Base-by-base conservation (phyloP, 2,888 invertebrate genomes). In the Alcis repandata region DNA sequence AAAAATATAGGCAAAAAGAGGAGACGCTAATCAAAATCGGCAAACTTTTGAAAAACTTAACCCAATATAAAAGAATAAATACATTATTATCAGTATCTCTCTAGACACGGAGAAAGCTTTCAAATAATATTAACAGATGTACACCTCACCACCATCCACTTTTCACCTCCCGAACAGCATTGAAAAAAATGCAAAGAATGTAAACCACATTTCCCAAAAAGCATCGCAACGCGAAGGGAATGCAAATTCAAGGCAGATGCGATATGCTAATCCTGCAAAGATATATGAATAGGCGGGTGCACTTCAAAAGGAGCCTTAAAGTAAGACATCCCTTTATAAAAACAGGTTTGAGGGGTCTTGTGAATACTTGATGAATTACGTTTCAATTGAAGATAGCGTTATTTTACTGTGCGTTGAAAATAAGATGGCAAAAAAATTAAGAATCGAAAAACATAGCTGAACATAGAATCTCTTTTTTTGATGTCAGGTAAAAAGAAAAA, bases 241-340 rank as follows among this genome's bases (percentile, higher is more conserved):
- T 76, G 77, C 72, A 76, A 77, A 76, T 76, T 56, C 59, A 36
- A 71, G 63, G 68, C 72, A 75, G 75, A 79, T 76, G 74, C 74
- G 72, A 71, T 75, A 76, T 79, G 79, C 75, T 77, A 79, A 80
- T 74, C 61, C 59, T 38, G 57, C 67, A 69, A 72, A 74, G 56
- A 69, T 72, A 62, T 73, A 77, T 77, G 79, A 79, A 79, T 76
- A 70, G 67, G 67, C 72, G 73, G 71, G 71, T 69, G 70, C 71
- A 75, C 72, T 72, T 75, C 73, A 70, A 71, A 74, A 71, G 71
- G 54, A 67, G 52, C 27, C 57, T 57, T 40, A 32, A 62, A 8
- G 27, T 58, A 27, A 27, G 27, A 67, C 43, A 63, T 69, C 66
- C 62, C 61, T 52, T 68, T 68, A 54, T 66, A 60, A 59, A 32